Base-by-base conservation (phyloP, 2,888 invertebrate species). In the Drosophila anomalipes region DNA sequence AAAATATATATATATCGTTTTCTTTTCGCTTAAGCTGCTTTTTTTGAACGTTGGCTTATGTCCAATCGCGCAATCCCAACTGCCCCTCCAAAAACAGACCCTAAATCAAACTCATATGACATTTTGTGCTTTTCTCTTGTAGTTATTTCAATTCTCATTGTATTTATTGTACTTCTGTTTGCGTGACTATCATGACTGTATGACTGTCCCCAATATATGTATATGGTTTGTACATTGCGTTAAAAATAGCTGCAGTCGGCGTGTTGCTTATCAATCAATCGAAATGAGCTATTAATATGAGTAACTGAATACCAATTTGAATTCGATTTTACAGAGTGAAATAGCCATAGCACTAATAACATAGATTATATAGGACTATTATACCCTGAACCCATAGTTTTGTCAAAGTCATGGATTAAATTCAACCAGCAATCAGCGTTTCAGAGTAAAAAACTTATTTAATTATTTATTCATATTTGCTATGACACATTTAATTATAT, bases 121-220 rank as follows among this genome's bases (percentile, higher is more conserved):
- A 19, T 10, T 16, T n/a, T n/a, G n/a, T 30, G n/a, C 16, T n/a
- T 37, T 16, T n/a, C 6, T 4, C 28, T 30, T 26, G 47, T 47
- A 16, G 14, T 4, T 47, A 2, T 67, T 74, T 82, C 76, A 62
- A 78, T 80, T 78, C 74, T 22, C 60, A 70, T 63, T 74, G 56
- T 47, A 32, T 35, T 68, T 53, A 22, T 54, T 69, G 51, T 47
- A 32, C 56, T 65, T 68, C 44, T 4, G 41, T 58, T 70, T 65
- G 73, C 72, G 68, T 75, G 76, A 67, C 85, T 79, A 60, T 79
- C 71, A 62, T 65, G 49, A 60, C 39, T 37, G 62, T 52, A 79
- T 70, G 74, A 60, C 64, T 63, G 60, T 44, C 35, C 67, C 56
- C 74, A 56, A 71, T 56, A 37, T 28, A 71, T 54, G 37, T n/a